phyloP scores from a whole-genome alignment of 2,888 invertebrate genomes.

The Drosophila emarginata region DNA sequence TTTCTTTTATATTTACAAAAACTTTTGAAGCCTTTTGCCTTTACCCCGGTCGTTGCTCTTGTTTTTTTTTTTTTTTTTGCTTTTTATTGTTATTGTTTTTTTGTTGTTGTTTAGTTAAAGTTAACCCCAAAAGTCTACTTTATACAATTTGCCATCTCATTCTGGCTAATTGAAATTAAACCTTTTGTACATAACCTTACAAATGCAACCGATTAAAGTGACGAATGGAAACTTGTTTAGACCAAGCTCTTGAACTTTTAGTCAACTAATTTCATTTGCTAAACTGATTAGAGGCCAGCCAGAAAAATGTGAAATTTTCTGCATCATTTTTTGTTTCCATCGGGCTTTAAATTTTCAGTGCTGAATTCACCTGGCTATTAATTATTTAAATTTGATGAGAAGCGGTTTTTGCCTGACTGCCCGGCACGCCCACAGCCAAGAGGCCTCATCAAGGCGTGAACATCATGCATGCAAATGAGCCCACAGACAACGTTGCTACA shows the following conservation, averaged over 20 bases:
- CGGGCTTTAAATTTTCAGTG: slow-evolving; percentile 32
- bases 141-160: slow-evolving; percentile 54
- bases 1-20: slow-evolving; percentile 23
- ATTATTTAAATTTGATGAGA: slow-evolving; percentile 53
- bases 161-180: slow-evolving; percentile 30
- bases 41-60: slow-evolving; percentile 24
- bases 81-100: slow-evolving; percentile 45
- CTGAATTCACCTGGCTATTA: slow-evolving; percentile 41
- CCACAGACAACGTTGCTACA: slow-evolving; percentile 26
- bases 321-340: not conserved
- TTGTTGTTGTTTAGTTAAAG: slow-evolving; percentile 57
- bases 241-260: slow-evolving; percentile 36
- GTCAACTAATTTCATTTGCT: slow-evolving; percentile 1
- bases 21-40: slow-evolving; percentile 39
- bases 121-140: slow-evolving; percentile 67
- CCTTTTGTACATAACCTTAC: slow-evolving; percentile 9
- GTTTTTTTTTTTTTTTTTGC: slow-evolving; percentile 16
- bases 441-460: slow-evolving; percentile 55
- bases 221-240: slow-evolving; percentile 39
- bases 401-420: slow-evolving; percentile 37
- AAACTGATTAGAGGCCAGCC: not conserved
- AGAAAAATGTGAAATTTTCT: not conserved
- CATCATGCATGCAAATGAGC: slow-evolving; percentile 64
- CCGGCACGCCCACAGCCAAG: slow-evolving; percentile 22
- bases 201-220: slow-evolving; percentile 34